Conservation (phyloP, 2,797 vertebrate species). For the Melanotaenia trifasciata region DNA sequence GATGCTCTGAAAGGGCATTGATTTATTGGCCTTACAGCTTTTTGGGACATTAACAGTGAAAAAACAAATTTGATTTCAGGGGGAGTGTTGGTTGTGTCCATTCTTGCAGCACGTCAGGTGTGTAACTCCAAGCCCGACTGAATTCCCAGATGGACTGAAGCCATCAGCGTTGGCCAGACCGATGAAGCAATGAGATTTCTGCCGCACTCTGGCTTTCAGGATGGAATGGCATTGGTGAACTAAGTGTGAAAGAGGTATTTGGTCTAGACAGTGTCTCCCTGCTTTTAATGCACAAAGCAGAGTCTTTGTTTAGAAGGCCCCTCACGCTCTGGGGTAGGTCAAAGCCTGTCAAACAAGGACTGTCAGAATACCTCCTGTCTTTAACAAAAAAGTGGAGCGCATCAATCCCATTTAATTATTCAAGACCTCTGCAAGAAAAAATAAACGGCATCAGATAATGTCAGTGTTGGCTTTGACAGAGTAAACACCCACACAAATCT, state of each 20-base stretch:
- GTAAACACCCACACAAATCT: conserved; percentile 72
- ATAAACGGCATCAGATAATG: conserved; percentile 71
- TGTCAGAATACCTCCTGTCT: conserved; percentile 67
- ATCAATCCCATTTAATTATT: conserved; percentile 78
- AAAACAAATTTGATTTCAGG: conserved; percentile 69
- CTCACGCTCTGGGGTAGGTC: conserved; percentile 63
- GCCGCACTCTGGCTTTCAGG: conserved; percentile 54
- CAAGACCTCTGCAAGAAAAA: conserved; percentile 67
- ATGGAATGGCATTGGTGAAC: conserved; percentile 51
- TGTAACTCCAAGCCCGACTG: conserved; percentile 68
- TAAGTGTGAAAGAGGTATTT: conserved; percentile 64
- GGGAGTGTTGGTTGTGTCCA: conserved; percentile 64
- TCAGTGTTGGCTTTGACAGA: conserved; percentile 59
- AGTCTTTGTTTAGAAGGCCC: conserved; percentile 59
- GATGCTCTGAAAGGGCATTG: conserved; percentile 56
- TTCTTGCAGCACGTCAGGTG: conserved; percentile 75
- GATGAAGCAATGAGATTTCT: conserved; percentile 72
- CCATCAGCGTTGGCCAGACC: conserved; percentile 63
- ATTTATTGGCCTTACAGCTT: conserved; percentile 65
- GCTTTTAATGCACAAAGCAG: conserved; percentile 63
- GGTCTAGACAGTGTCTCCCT: conserved; percentile 60
- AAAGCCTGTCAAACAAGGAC: conserved; percentile 66
- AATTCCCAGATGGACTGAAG: conserved; percentile 73
- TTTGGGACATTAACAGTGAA: conserved; percentile 68
- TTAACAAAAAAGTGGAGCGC: conserved; percentile 57